Evolutionary conservation across 2,888 invertebrate species (phyloP).

Genomic region (Strigamia transsilvanica): DNA sequence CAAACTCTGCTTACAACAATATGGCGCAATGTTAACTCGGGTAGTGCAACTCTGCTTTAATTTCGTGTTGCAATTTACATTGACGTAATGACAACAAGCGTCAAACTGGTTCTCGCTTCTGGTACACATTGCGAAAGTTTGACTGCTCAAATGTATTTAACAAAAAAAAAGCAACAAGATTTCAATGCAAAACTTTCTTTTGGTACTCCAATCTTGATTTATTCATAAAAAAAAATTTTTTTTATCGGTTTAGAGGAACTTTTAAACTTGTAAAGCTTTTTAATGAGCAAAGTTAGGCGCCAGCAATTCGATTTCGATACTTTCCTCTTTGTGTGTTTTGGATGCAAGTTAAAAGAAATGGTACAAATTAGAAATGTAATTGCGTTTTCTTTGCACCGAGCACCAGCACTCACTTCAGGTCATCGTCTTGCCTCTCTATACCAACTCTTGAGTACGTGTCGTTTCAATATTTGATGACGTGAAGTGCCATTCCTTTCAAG

Average conservation of each 20-base stretch:
- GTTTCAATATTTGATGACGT: conserved; percentile 38
- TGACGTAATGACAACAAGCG: background rate
- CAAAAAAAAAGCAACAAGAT: too few relatives aligned
- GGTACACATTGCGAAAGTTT: too few relatives aligned
- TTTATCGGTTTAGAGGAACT: background rate
- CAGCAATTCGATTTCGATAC: conserved; percentile 18
- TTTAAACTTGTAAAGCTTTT: background rate
- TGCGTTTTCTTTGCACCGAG: conserved; percentile 6
- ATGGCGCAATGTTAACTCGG: conserved; percentile 4
- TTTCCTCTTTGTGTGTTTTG: conserved; percentile 26
- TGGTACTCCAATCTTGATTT: background rate
- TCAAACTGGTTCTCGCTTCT: background rate
- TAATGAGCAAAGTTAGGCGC: conserved; percentile 16
- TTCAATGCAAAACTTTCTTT: background rate
- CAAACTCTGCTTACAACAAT: background rate
- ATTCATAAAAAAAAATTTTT: background rate
- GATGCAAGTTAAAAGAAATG: background rate
- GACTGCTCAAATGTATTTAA: too few relatives aligned
- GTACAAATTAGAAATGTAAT: background rate
- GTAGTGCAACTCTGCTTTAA: background rate
- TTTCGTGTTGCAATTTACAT: conserved; percentile 29
- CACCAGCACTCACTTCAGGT: conserved; percentile 5
- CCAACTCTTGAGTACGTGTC: conserved; percentile 22
- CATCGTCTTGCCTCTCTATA: background rate
- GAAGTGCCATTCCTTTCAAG: conserved; percentile 7